These are phyloP conservation scores for Myoxocephalus aenaeus DNA, from an alignment of 2,797 vertebrate genomes.

Conservation along the genomic window DNA sequence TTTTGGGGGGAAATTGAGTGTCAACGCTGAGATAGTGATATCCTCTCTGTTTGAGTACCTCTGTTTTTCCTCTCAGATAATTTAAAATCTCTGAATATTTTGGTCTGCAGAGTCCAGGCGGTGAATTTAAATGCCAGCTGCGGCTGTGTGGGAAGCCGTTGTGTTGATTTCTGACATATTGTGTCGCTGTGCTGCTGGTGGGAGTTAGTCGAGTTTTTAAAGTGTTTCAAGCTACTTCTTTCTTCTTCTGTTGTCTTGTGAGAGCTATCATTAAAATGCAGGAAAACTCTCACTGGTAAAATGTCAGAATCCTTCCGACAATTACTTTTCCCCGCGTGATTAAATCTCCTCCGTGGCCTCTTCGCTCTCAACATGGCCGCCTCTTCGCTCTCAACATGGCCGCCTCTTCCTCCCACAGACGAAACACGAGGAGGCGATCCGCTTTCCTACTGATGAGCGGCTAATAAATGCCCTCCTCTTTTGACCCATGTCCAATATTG, in stretches of 20 bases:
- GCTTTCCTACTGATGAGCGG: background rate
- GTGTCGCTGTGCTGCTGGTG: background rate
- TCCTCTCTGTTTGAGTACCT: constrained; percentile 7
- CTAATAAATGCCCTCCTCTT: background rate
- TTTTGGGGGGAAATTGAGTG: background rate
- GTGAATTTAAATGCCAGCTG: constrained; percentile 54
- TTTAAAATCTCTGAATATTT: constrained; percentile 23
- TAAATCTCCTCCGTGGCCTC: constrained; percentile 25
- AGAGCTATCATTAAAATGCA: constrained; percentile 40
- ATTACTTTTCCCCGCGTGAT: constrained; percentile 21
- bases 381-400: constrained; percentile 14
- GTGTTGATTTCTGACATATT: constrained; percentile 14
- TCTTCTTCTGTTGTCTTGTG: constrained; percentile 6
- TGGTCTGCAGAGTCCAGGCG: background rate
- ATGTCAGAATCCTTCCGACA: constrained; percentile 45
- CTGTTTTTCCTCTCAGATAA: constrained; percentile 4
- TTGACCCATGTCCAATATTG: background rate
- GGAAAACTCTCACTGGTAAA: constrained; percentile 24
- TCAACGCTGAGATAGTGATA: constrained; percentile 15
- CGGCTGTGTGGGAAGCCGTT: constrained; percentile 29
- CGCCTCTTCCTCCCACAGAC: constrained; percentile 22
- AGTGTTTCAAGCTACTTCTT: background rate
- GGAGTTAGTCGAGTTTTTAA: constrained; percentile 18
- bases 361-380: constrained; percentile 3
- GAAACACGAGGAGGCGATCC: background rate